A percentile compares a stretch with the other conserved stretches of the same genome.
Evolutionary conservation across 2,888 invertebrate genomes (phyloP).

Genomic region (Campaea margaritaria): DNA sequence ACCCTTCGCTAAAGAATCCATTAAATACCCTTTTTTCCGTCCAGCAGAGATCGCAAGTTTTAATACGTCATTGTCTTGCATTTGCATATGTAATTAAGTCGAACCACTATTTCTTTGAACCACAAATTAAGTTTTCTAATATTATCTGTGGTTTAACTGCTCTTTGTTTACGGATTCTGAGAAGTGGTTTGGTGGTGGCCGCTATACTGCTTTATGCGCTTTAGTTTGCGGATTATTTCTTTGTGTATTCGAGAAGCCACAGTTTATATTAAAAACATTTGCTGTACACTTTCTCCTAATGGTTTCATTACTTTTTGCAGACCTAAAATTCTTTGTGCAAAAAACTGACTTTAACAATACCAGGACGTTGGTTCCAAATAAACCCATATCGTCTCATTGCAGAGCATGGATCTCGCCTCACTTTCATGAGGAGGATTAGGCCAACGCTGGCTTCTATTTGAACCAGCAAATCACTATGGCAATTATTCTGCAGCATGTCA

Average conservation of each 20-base stretch:
- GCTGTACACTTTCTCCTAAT: no score
- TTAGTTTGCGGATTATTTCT: not conserved
- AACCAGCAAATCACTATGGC: no score
- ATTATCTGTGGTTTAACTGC: slow-evolving; percentile 35
- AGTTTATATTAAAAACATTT: no score
- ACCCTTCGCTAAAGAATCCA: not conserved
- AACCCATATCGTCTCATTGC: no score
- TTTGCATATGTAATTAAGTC: slow-evolving; percentile 49
- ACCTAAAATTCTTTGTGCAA: no score
- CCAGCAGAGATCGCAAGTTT: slow-evolving; percentile 16
- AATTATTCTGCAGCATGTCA: no score
- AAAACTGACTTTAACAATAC: no score
- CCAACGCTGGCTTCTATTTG: no score
- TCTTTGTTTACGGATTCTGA: slow-evolving; percentile 39
- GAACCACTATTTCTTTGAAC: slow-evolving; percentile 28
- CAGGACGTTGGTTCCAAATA: no score
- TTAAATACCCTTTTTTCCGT: not conserved
- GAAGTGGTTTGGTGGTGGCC: slow-evolving; percentile 25
- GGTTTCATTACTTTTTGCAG: no score
- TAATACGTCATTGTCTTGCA: slow-evolving; percentile 30
- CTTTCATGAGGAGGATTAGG: no score
- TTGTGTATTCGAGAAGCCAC: not conserved
- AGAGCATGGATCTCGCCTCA: no score
- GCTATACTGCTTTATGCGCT: not conserved
- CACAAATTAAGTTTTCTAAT: slow-evolving; percentile 50